Evolutionary conservation across 1,140 invertebrate genomes (phyloP).

Genomic region (Bombus cullumanus): DNA sequence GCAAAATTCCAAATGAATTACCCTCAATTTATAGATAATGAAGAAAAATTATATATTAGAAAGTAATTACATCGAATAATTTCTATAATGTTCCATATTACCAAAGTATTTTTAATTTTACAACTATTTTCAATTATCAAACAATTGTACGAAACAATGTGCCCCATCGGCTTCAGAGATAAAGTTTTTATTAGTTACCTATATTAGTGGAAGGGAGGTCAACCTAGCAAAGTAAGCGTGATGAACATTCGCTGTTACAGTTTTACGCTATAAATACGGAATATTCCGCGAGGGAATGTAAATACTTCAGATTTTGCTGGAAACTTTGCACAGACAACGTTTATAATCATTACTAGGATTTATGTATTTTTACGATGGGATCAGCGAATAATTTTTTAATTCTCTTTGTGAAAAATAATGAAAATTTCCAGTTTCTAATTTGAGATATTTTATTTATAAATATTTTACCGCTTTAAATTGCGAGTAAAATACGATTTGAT

Average conservation of each 20-base stretch:
- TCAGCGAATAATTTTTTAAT: neutral
- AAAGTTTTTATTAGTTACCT: too few relatives aligned
- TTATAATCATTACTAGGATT: neutral
- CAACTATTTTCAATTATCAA: neutral
- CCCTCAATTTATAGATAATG: neutral
- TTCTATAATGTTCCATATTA: neutral
- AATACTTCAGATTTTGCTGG: neutral
- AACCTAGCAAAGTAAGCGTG: neutral
- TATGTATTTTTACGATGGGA: neutral
- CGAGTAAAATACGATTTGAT: neutral
- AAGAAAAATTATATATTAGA: neutral
- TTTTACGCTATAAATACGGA: neutral
- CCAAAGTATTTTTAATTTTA: neutral
- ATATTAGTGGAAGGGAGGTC: neutral
- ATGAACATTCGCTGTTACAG: neutral
- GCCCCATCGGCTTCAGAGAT: neutral
- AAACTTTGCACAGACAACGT: neutral
- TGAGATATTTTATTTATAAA: neutral
- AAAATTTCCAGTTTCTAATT: neutral
- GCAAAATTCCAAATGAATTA: neutral
- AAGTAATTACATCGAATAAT: neutral
- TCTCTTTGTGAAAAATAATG: neutral
- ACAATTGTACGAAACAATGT: neutral
- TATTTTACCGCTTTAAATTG: neutral
- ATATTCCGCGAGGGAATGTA: neutral